Evolutionary conservation across 2,797 vertebrate genomes (phyloP).

Genomic region (Varecia variegata): DNA sequence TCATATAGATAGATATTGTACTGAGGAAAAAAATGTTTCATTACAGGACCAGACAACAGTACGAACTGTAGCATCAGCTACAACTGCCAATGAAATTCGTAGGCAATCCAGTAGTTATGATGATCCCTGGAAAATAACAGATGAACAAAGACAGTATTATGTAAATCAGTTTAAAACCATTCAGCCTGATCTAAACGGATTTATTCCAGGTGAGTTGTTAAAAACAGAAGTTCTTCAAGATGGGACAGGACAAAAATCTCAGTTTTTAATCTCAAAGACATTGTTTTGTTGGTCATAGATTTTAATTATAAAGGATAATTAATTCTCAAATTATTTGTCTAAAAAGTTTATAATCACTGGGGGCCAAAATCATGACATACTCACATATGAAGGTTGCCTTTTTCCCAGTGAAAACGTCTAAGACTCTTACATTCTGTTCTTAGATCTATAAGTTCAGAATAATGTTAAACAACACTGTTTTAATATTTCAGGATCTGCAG

Average conservation of each 20-base stretch:
- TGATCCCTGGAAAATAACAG: constrained; percentile 99
- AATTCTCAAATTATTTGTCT: constrained; percentile 40
- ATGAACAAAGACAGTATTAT: constrained; percentile 99
- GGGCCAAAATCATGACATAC: background rate
- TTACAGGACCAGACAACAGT: constrained; percentile 96
- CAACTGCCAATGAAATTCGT: constrained; percentile 96
- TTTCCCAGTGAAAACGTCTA: constrained; percentile 31
- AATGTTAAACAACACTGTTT: constrained; percentile 78
- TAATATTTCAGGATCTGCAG: constrained; percentile 94
- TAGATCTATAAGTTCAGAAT: constrained; percentile 55
- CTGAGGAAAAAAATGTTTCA: constrained; percentile 86
- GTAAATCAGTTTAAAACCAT: constrained; percentile 99
- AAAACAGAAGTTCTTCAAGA: constrained; percentile 71
- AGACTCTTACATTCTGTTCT: constrained; percentile 54
- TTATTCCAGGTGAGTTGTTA: constrained; percentile 94
- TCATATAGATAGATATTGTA: constrained; percentile 79
- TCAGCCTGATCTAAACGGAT: constrained; percentile 97
- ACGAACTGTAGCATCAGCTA: constrained; percentile 93
- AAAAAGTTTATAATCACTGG: constrained; percentile 54
- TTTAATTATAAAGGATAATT: constrained; percentile 65
- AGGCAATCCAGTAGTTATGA: constrained; percentile 98
- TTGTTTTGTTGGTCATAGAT: constrained; percentile 47
- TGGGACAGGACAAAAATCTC: constrained; percentile 50
- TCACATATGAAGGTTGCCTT: constrained; percentile 21
- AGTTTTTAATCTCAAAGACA: constrained; percentile 59